A percentile compares a stretch with the other conserved stretches of the same genome.
These are phyloP conservation scores for Brachyptera risi DNA, from an alignment of 2,888 invertebrate species.

Conservation along the genomic window DNA sequence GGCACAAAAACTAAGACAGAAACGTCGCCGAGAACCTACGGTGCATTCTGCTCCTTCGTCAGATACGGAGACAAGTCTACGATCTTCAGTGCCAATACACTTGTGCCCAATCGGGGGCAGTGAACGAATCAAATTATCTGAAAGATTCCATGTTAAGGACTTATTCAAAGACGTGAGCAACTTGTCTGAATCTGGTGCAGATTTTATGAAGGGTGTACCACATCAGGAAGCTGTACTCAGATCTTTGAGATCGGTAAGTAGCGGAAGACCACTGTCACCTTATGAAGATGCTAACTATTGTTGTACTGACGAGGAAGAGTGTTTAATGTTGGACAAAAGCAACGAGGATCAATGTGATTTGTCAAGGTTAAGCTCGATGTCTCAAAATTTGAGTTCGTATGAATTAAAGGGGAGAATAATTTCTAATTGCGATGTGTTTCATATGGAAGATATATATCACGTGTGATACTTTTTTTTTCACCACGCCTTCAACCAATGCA, in stretches of 20 bases:
- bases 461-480: too few relatives aligned
- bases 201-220: neutral
- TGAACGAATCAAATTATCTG: slow-evolving; percentile 48
- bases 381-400: too few relatives aligned
- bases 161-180: slow-evolving; percentile 40
- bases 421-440: too few relatives aligned
- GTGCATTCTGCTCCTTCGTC: slow-evolving; percentile 22
- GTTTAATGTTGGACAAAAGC: too few relatives aligned
- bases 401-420: too few relatives aligned
- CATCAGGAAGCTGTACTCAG: neutral
- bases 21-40: neutral
- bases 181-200: neutral
- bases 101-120: slow-evolving; percentile 25
- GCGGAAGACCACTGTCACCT: neutral
- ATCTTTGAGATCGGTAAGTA: neutral
- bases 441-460: too few relatives aligned
- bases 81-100: neutral
- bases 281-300: neutral
- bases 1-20: neutral
- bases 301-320: neutral
- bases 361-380: too few relatives aligned
- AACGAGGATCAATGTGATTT: too few relatives aligned
- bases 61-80: slow-evolving; percentile 15
- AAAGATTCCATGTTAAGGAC: slow-evolving; percentile 52
- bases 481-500: too few relatives aligned